Percentiles rank a stretch among this genome's conserved stretches.
phyloP scores from a whole-genome alignment of 2,797 vertebrate genomes.

The Spatula versicolor region DNA sequence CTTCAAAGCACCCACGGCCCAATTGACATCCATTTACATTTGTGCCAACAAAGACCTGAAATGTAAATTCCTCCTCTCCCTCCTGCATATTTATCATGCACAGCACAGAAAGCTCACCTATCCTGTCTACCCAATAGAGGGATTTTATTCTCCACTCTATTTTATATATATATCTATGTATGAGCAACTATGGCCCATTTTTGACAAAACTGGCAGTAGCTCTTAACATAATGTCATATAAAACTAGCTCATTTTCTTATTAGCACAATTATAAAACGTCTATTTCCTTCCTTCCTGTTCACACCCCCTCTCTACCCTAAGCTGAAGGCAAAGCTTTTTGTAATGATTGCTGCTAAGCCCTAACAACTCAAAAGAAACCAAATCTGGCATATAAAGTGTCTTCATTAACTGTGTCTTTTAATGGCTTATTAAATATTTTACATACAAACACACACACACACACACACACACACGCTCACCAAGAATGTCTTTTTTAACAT shows the following conservation, averaged over 20 bases:
- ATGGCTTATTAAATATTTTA: background rate
- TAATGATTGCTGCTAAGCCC: background rate
- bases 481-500: background rate
- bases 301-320: background rate
- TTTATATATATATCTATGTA: background rate
- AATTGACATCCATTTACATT: background rate
- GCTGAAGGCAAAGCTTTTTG: background rate
- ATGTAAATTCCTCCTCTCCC: background rate
- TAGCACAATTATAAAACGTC: background rate
- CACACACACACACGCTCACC: background rate
- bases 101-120: background rate
- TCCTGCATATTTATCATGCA: background rate
- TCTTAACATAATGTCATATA: background rate
- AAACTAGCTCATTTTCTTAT: constrained; percentile 12
- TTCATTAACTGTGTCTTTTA: background rate
- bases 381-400: background rate
- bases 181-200: background rate
- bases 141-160: background rate
- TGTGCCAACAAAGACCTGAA: background rate
- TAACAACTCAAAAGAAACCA: background rate
- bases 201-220: background rate
- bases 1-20: background rate
- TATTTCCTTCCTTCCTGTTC: background rate
- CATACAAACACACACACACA: background rate
- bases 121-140: background rate